phyloP scores from a whole-genome alignment of 2,797 vertebrate genomes.

The Spea hammondii region DNA sequence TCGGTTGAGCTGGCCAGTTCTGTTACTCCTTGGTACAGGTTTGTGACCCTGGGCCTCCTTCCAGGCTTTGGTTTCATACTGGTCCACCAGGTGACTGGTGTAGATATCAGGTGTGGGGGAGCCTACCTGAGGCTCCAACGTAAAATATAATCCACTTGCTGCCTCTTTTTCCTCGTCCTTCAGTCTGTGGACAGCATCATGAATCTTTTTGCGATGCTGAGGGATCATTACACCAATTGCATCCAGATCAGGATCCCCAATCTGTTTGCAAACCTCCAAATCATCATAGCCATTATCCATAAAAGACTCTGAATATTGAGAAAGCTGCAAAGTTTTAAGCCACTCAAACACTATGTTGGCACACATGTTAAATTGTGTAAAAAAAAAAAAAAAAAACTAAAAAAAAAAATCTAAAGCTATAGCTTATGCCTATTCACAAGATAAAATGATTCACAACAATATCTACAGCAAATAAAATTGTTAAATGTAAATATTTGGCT shows the following conservation, averaged over 20 bases:
- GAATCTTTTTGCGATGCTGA: constrained; percentile 86
- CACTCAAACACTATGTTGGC: constrained; percentile 96
- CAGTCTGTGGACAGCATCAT: constrained; percentile 87
- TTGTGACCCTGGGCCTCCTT: constrained; percentile 66
- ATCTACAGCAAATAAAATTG: neutral
- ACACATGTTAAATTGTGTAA: constrained; percentile 68
- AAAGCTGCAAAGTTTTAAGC: constrained; percentile 90
- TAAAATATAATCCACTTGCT: constrained; percentile 87
- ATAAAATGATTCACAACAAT: neutral
- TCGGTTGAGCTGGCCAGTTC: constrained; percentile 65
- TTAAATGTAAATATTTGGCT: neutral
- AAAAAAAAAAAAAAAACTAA: neutral
- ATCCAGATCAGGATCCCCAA: constrained; percentile 95
- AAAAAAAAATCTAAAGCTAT: neutral
- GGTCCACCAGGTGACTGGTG: constrained; percentile 70
- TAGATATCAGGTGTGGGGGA: constrained; percentile 66
- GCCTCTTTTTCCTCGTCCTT: constrained; percentile 84
- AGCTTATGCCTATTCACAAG: neutral
- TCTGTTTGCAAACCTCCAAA: constrained; percentile 97
- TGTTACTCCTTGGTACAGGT: constrained; percentile 65
- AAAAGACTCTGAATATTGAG: constrained; percentile 91
- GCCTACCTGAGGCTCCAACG: constrained; percentile 78
- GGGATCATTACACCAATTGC: constrained; percentile 91
- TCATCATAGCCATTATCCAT: constrained; percentile 98
- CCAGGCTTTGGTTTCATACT: constrained; percentile 73